Conservation (phyloP, 2,888 invertebrate genomes). For the Nowickia ferox region DNA sequence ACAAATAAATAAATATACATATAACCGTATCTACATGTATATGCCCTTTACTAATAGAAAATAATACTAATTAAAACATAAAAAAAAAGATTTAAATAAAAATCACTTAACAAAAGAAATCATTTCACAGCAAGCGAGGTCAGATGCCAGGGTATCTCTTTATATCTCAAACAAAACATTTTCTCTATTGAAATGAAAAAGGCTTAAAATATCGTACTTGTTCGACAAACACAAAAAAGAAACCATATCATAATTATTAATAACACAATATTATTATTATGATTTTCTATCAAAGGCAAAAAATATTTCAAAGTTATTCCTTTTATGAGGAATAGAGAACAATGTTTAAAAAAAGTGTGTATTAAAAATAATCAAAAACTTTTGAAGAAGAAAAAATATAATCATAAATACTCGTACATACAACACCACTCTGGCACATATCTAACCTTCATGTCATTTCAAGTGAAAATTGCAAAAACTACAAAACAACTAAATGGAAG, state of each 20-base stretch:
- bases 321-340: not conserved
- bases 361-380: constrained; percentile 31
- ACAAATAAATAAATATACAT: too few species aligned
- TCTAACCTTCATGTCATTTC: constrained; percentile 61
- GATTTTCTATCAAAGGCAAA: not conserved
- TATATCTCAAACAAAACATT: too few species aligned
- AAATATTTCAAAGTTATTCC: constrained; percentile 27
- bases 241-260: not conserved
- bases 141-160: too few species aligned
- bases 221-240: not conserved
- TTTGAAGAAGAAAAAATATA: constrained; percentile 1
- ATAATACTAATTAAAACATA: too few species aligned
- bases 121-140: too few species aligned
- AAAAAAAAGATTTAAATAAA: too few species aligned
- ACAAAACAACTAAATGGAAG: constrained; percentile 38
- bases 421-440: constrained; percentile 35
- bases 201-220: not conserved
- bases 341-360: not conserved
- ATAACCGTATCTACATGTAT: too few species aligned
- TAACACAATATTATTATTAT: not conserved
- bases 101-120: not conserved
- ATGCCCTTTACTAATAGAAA: too few species aligned
- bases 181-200: too few species aligned
- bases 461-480: constrained; percentile 30
- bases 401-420: constrained; percentile 31